phyloP scores from a whole-genome alignment of 2,888 invertebrate species.

The Gerris lacustris region DNA sequence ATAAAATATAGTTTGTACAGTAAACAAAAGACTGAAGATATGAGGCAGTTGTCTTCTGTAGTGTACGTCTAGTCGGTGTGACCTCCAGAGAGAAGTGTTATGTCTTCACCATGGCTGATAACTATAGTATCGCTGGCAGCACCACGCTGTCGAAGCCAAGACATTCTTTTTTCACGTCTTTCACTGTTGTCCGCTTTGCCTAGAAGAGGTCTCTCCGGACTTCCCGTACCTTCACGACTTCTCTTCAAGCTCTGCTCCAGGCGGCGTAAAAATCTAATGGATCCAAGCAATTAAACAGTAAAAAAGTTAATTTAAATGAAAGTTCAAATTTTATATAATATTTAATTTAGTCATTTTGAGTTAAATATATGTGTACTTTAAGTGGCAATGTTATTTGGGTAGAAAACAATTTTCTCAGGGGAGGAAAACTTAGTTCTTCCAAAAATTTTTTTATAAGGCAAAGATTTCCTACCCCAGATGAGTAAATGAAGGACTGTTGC shows the following conservation, averaged over 20 bases:
- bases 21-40: too few relatives aligned
- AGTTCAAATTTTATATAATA: constrained; percentile 10
- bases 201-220: constrained; percentile 30
- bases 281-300: too few relatives aligned
- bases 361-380: too few relatives aligned
- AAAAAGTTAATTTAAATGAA: constrained; percentile 24
- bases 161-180: constrained; percentile 18
- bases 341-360: too few relatives aligned
- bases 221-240: constrained; percentile 47
- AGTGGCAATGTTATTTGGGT: too few relatives aligned
- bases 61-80: background rate
- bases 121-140: constrained; percentile 18
- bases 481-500: too few relatives aligned
- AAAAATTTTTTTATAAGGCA: too few relatives aligned
- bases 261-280: constrained; percentile 52
- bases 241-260: constrained; percentile 58
- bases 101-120: background rate
- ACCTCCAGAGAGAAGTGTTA: background rate
- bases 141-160: constrained; percentile 22
- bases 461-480: too few relatives aligned
- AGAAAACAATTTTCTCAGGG: too few relatives aligned
- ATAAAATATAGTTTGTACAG: too few relatives aligned
- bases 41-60: too few relatives aligned
- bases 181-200: constrained; percentile 11
- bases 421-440: too few relatives aligned